These are phyloP conservation scores for Tapera naevia DNA, from an alignment of 2,797 vertebrate species.

Conservation along the genomic window DNA sequence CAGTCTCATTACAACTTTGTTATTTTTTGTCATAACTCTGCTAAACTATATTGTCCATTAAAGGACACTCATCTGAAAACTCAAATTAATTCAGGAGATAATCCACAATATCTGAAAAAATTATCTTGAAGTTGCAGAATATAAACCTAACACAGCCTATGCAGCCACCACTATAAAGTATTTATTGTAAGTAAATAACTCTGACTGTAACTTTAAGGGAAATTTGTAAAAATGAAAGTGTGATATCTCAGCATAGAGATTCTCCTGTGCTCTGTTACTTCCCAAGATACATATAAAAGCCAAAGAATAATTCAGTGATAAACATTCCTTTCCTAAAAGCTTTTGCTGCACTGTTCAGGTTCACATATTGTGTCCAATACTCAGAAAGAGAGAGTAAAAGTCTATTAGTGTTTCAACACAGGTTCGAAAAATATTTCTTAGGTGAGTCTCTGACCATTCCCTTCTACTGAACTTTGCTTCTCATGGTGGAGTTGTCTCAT, in stretches of 20 bases:
- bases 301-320: background rate
- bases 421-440: background rate
- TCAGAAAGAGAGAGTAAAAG: background rate
- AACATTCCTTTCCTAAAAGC: background rate
- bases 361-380: rapidly evolving
- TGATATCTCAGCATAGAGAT: background rate
- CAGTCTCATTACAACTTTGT: background rate
- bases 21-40: background rate
- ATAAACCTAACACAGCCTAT: too few species aligned
- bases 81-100: background rate
- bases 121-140: background rate
- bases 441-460: background rate
- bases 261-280: background rate
- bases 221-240: background rate
- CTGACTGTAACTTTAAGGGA: background rate
- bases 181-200: background rate
- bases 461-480: background rate
- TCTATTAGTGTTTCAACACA: background rate
- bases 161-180: background rate
- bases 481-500: rapidly evolving
- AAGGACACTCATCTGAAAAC: background rate
- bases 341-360: background rate
- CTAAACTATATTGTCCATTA: background rate
- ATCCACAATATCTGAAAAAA: background rate
- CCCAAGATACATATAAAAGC: background rate